These are phyloP conservation scores for Batillaria attramentaria DNA, from an alignment of 1,140 invertebrate species.

Conservation along the genomic window DNA sequence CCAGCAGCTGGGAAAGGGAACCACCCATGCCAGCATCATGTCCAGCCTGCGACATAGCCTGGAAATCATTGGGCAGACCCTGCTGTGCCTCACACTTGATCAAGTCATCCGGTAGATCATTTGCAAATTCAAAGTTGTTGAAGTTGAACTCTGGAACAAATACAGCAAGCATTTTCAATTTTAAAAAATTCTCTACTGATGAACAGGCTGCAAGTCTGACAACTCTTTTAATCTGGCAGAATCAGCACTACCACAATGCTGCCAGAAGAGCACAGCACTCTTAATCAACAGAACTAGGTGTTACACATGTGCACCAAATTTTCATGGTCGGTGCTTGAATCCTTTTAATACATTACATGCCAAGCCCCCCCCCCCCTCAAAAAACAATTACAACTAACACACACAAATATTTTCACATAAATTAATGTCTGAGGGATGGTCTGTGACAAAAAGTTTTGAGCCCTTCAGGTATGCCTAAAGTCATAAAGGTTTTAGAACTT, in stretches of 20 bases:
- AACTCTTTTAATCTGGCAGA: slow-evolving; percentile 12
- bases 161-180: not conserved
- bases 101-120: slow-evolving; percentile 91
- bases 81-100: slow-evolving; percentile 73
- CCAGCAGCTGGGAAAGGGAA: slow-evolving; percentile 61
- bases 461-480: no score
- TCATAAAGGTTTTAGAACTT: no score
- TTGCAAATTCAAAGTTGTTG: slow-evolving; percentile 10
- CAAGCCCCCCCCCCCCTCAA: no score
- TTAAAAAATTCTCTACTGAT: not conserved
- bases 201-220: not conserved
- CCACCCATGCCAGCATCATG: slow-evolving; percentile 46
- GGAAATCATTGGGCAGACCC: slow-evolving; percentile 54
- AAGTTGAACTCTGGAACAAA: not conserved
- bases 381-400: no score
- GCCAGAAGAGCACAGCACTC: no score
- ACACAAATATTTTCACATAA: no score
- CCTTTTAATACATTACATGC: no score
- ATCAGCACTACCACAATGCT: not conserved
- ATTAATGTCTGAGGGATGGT: no score
- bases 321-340: no score
- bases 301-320: no score
- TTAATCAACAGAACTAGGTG: no score
- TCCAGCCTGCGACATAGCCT: slow-evolving; percentile 22
- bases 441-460: no score